Evolutionary conservation across 2,113 vertebrate species (phyloP).

Genomic region (Halichoerus grypus): DNA sequence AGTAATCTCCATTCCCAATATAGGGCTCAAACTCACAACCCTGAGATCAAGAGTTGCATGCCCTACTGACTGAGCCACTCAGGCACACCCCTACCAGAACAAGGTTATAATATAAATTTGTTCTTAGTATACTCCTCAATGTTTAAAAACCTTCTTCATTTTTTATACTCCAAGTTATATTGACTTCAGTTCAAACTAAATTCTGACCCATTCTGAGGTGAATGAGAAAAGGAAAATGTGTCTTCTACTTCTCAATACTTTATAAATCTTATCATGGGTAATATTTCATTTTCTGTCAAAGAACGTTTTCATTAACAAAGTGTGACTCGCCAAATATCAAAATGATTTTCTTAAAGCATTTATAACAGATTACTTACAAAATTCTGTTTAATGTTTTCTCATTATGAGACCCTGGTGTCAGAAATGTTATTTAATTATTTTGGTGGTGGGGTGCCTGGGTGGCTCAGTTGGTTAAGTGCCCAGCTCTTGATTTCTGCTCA

Average conservation of each 20-base stretch:
- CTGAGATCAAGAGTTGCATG: background rate
- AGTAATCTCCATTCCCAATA: background rate
- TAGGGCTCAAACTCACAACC: background rate
- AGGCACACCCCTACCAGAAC: background rate
- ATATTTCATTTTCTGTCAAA: background rate
- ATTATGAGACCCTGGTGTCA: background rate
- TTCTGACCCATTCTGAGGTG: background rate
- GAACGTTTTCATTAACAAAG: slow-evolving; percentile 10
- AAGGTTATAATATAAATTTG: background rate
- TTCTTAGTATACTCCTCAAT: background rate
- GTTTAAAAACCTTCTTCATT: background rate
- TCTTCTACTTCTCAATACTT: background rate
- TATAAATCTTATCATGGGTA: background rate
- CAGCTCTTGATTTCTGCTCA: background rate
- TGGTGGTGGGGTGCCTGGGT: background rate
- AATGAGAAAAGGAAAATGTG: background rate
- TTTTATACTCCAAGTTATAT: slow-evolving; percentile 4
- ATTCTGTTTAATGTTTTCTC: background rate
- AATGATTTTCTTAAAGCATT: background rate
- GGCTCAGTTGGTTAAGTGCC: background rate
- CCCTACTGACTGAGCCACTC: background rate
- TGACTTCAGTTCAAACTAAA: background rate
- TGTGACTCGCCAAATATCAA: background rate
- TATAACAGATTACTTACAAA: background rate
- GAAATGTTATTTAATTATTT: background rate